phyloP scores from a whole-genome alignment of 2,797 vertebrate genomes.

The Stomatorhinus walkeri region DNA sequence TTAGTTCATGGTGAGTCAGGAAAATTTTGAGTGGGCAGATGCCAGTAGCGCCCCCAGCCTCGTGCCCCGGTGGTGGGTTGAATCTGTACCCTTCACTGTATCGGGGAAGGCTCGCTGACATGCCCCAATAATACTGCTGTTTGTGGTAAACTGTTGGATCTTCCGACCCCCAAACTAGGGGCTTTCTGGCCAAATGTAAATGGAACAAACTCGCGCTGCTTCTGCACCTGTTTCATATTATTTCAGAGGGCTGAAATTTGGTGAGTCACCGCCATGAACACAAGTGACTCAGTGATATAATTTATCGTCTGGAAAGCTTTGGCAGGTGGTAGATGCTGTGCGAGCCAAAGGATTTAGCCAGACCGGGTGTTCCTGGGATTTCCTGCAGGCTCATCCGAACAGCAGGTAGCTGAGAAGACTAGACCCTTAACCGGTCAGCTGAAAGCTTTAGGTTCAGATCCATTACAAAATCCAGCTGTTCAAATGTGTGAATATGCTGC shows the following conservation, averaged over 20 bases:
- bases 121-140: background rate
- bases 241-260: background rate
- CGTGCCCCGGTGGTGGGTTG: background rate
- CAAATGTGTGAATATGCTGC: background rate
- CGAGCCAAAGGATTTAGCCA: background rate
- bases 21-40: background rate
- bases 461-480: background rate
- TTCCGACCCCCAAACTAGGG: background rate
- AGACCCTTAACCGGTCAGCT: background rate
- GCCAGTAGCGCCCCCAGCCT: background rate
- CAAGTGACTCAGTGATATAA: background rate
- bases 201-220: background rate
- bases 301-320: background rate
- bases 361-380: background rate
- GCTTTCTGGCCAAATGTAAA: background rate
- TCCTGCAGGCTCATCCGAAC: background rate
- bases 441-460: background rate
- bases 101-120: background rate
- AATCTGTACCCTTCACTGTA: background rate
- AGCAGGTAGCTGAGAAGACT: background rate
- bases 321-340: background rate
- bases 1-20: background rate
- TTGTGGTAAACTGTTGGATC: background rate
- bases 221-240: background rate
- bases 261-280: background rate